phyloP scores from a whole-genome alignment of 2,888 invertebrate genomes.

The Rotaria sp. region DNA sequence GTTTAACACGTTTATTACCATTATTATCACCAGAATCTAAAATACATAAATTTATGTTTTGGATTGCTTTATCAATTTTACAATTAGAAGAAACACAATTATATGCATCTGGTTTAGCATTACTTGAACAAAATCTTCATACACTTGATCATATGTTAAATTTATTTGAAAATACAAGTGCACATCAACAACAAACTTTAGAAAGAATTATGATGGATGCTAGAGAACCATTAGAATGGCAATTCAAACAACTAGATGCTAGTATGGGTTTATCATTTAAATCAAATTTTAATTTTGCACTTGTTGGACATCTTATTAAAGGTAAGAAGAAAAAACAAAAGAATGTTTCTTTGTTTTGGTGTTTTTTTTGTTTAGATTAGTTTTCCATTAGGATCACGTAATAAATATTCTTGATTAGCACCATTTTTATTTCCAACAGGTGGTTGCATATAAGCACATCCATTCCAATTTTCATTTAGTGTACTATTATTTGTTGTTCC shows the following conservation, averaged over 20 bases:
- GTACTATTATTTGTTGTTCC: too few relatives aligned
- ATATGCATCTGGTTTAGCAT: slow-evolving; percentile 84
- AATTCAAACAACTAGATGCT: slow-evolving; percentile 91
- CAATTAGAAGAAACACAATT: slow-evolving; percentile 85
- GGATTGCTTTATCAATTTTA: slow-evolving; percentile 88
- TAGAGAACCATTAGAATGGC: slow-evolving; percentile 88
- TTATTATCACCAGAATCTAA: slow-evolving; percentile 67
- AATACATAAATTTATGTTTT: slow-evolving; percentile 83
- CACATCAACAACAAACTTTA: slow-evolving; percentile 76
- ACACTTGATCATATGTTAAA: slow-evolving; percentile 65
- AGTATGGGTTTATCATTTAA: slow-evolving; percentile 90
- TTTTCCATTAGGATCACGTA: too few relatives aligned
- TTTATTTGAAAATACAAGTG: slow-evolving; percentile 49
- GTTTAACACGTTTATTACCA: slow-evolving; percentile 84
- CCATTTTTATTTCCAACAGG: too few relatives aligned
- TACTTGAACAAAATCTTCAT: slow-evolving; percentile 89
- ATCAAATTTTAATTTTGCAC: slow-evolving; percentile 79
- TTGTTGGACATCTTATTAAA: slow-evolving; percentile 90
- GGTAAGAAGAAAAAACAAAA: too few relatives aligned
- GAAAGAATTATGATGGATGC: slow-evolving; percentile 87
- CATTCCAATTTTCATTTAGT: too few relatives aligned
- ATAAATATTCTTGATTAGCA: too few relatives aligned
- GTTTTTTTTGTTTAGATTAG: too few relatives aligned
- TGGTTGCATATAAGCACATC: too few relatives aligned
- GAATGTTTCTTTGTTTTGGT: too few relatives aligned